Base-by-base conservation (phyloP, 2,797 vertebrate genomes). In the Clarias platycephalus region DNA sequence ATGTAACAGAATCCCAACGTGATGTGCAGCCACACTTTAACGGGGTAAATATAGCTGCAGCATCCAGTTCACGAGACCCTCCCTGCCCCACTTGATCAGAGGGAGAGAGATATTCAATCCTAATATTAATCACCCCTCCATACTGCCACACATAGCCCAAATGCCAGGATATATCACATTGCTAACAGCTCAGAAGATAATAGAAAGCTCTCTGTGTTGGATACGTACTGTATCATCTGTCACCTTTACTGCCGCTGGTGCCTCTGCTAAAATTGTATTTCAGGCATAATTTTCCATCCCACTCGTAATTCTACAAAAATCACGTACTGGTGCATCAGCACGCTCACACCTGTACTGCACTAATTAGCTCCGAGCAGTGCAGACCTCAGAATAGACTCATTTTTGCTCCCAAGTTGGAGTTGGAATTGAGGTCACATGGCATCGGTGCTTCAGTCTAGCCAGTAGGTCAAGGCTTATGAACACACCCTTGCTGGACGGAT, bases 1-100 rank as follows among this genome's bases (percentile, higher is more conserved):
- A 91, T 90, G 94, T 95, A 95, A 95, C 91, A 93, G 92, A 94
- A 95, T 94, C 93, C 90, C 91, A 90, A 90, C 90, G 90, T 94
- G 93, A 94, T 94, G 92, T 88, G 86, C 88, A 4, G 86, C 88
- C 91, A 92, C 91, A 91, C 92, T 92, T 87, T 92, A 87, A 86
- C 83, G 77, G 87, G 83, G 91, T 94, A 95, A 94, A 94, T 94
- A 93, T 94, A 95, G 93, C 91, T 74, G 76, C 90, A 88, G 86
- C 90, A 72, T 55, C 83, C 88, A 88, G 83, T 87, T 74, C 83
- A 68, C 34, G 78, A 83, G 88, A 87, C 87, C 90, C 87, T 87
- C 86, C 66, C 78, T 88, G 84, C 77, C 88, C 79, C 82, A 85
- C 64, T 81, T 62, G 77, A 82, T 87, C 55, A 58, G 84, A 71